Evolutionary conservation across 2,888 invertebrate species (phyloP).

Genomic region (Busseola fusca): DNA sequence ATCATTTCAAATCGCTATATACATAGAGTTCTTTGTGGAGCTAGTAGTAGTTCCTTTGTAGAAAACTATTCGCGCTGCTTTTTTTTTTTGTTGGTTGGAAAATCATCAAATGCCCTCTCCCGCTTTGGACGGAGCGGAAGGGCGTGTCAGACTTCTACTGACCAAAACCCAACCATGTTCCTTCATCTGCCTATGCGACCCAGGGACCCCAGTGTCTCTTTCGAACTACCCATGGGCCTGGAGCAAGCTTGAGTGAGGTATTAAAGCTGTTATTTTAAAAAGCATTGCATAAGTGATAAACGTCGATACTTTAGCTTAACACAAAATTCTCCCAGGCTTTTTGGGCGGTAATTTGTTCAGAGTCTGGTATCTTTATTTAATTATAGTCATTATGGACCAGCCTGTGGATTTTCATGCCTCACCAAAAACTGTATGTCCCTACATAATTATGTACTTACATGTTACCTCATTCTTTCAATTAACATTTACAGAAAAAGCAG

Average conservation of each 20-base stretch:
- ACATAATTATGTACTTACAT: neutral
- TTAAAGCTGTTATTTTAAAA: slow-evolving; percentile 4
- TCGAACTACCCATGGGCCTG: too few species aligned
- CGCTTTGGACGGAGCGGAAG: too few species aligned
- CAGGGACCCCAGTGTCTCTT: too few species aligned
- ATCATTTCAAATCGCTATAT: too few species aligned
- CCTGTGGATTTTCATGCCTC: neutral
- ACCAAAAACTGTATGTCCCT: neutral
- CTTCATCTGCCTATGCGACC: too few species aligned
- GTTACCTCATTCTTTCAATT: slow-evolving; percentile 1
- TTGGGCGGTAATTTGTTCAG: slow-evolving; percentile 9
- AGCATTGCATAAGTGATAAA: neutral
- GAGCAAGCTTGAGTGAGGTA: neutral
- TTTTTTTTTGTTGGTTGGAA: too few species aligned
- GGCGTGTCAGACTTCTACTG: too few species aligned
- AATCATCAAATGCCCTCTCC: too few species aligned
- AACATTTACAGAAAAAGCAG: neutral
- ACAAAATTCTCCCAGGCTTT: slow-evolving; percentile 1
- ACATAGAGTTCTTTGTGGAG: too few species aligned
- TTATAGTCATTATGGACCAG: slow-evolving; percentile 13
- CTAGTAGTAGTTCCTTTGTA: too few species aligned
- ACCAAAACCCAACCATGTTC: too few species aligned
- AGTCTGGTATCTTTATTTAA: slow-evolving; percentile 22
- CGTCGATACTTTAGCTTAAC: neutral
- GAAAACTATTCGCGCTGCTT: neutral